A percentile compares a stretch with the other conserved stretches of the same genome.
These are phyloP conservation scores for Rhinoptilus africanus DNA, from an alignment of 2,113 vertebrate genomes.

Conservation along the genomic window DNA sequence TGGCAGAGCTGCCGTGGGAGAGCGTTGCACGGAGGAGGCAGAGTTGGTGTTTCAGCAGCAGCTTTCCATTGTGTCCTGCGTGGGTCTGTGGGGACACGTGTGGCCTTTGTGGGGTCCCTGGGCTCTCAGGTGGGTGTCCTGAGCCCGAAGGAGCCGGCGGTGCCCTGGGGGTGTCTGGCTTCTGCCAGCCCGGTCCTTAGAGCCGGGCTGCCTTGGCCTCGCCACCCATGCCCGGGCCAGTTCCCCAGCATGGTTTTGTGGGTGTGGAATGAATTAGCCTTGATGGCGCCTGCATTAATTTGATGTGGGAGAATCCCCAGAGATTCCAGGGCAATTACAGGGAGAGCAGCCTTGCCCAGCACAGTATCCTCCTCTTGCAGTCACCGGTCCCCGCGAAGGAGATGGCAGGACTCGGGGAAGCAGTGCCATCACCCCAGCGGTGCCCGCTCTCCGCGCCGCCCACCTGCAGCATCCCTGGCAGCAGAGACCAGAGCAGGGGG, in stretches of 20 bases:
- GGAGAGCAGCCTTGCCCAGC: neutral
- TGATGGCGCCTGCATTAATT: conserved; percentile 50
- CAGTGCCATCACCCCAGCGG: rapidly evolving
- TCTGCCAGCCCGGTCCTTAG: neutral
- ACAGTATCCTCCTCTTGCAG: neutral
- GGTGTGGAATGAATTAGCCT: conserved; percentile 21
- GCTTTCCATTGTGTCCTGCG: rapidly evolving
- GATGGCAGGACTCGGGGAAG: neutral
- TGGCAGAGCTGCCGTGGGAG: neutral
- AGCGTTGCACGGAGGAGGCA: neutral
- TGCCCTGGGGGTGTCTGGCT: neutral
- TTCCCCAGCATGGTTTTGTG: neutral
- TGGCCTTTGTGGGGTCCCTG: neutral
- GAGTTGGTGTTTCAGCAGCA: neutral
- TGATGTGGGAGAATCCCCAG: conserved; percentile 46
- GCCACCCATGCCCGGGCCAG: neutral
- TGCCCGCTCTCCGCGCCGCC: neutral
- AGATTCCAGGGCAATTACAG: conserved; percentile 24
- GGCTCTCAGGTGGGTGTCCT: neutral
- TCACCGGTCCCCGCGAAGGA: rapidly evolving
- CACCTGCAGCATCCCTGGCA: rapidly evolving
- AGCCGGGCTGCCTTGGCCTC: rapidly evolving
- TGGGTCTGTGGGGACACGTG: rapidly evolving
- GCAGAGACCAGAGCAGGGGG: neutral
- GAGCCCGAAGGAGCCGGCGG: rapidly evolving